Evolutionary conservation across 1,140 invertebrate genomes (phyloP).

Genomic region (Lethrus apterus): DNA sequence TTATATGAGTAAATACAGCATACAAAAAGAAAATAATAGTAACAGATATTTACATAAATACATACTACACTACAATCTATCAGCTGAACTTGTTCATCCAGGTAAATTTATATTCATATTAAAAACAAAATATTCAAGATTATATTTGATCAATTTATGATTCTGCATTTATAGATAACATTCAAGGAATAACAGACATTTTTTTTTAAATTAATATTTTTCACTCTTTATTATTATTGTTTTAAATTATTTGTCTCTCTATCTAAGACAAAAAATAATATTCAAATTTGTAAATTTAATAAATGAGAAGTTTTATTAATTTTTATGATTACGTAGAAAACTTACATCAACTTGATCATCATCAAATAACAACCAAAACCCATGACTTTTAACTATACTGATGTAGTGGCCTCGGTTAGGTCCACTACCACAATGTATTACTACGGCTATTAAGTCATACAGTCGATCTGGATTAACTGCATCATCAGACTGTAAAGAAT

Average conservation of each 20-base stretch:
- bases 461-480: slow-evolving; percentile 94
- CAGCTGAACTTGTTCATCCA: too few relatives aligned
- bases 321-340: slow-evolving; percentile 35
- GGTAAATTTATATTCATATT: too few relatives aligned
- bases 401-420: slow-evolving; percentile 99
- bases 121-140: too few relatives aligned
- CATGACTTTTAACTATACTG: slow-evolving; percentile 98
- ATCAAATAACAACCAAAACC: slow-evolving; percentile 98
- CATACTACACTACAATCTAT: neutral
- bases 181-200: too few relatives aligned
- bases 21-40: neutral
- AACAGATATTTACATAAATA: neutral
- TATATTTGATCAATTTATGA: too few relatives aligned
- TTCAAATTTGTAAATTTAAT: slow-evolving; percentile 3
- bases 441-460: slow-evolving; percentile 97
- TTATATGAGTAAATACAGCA: slow-evolving; percentile 4
- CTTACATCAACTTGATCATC: slow-evolving; percentile 99
- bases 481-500: slow-evolving; percentile 80
- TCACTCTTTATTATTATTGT: too few relatives aligned
- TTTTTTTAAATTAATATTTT: too few relatives aligned
- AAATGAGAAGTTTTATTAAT: too few relatives aligned
- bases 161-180: too few relatives aligned
- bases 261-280: too few relatives aligned
- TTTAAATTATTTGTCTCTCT: too few relatives aligned
- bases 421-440: slow-evolving; percentile 98